Conservation (phyloP, 1,140 invertebrate species). For the Drosophila murphyi region DNA sequence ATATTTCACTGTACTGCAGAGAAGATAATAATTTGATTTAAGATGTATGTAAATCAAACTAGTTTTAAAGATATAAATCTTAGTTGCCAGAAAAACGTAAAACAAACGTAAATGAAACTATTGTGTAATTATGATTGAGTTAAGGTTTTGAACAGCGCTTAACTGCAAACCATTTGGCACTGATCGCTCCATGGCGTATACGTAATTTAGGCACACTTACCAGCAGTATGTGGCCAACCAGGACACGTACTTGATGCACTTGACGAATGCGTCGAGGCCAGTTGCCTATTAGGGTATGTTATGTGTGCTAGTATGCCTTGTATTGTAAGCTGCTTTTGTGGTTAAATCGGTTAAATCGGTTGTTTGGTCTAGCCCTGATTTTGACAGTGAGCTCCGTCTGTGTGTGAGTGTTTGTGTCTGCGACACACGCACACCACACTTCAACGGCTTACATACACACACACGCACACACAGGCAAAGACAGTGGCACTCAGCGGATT, state of each 20-base stretch:
- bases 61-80: no score
- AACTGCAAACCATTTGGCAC: not conserved
- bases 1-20: no score
- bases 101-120: no score
- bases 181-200: slow-evolving; percentile 29
- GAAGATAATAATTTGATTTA: no score
- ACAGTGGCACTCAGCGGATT: not conserved
- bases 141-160: not conserved
- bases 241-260: slow-evolving; percentile 16
- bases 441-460: slow-evolving; percentile 10
- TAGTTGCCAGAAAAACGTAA: no score
- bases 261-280: slow-evolving; percentile 1
- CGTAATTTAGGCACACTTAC: slow-evolving; percentile 37
- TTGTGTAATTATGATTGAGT: not conserved
- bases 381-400: slow-evolving; percentile 29
- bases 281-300: slow-evolving; percentile 1
- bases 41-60: no score
- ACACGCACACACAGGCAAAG: slow-evolving; percentile 22
- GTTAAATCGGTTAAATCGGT: slow-evolving; percentile 8
- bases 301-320: not conserved
- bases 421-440: slow-evolving; percentile 32
- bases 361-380: slow-evolving; percentile 37
- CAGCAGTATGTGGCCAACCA: slow-evolving; percentile 24
- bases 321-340: slow-evolving; percentile 43
- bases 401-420: slow-evolving; percentile 34